A percentile compares a stretch with the other conserved stretches of the same genome.
These are phyloP conservation scores for Drosophila bunnanda DNA, from an alignment of 2,888 invertebrate species.

Conservation along the genomic window DNA sequence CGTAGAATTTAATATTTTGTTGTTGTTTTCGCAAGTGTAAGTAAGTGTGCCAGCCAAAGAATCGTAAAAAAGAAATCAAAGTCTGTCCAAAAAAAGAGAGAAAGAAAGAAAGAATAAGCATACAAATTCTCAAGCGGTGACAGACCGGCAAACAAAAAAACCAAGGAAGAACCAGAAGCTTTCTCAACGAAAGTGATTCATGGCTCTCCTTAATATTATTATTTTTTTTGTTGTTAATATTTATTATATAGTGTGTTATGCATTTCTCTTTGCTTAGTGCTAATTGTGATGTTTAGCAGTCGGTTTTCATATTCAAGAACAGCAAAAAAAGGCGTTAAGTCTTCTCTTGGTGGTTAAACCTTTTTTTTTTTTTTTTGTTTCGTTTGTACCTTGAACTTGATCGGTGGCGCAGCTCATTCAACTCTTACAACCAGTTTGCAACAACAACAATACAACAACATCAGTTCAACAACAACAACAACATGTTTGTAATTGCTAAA, in stretches of 20 bases:
- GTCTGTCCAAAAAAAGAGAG: constrained; percentile 43
- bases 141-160: constrained; percentile 52
- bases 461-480: constrained; percentile 52
- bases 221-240: neutral
- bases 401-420: constrained; percentile 62
- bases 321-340: neutral
- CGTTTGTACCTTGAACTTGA: constrained; percentile 75
- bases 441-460: constrained; percentile 49
- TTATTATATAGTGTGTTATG: constrained; percentile 45
- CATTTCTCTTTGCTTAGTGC: constrained; percentile 70
- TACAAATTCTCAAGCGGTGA: constrained; percentile 41
- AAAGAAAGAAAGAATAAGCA: constrained; percentile 32
- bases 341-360: neutral
- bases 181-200: constrained; percentile 80
- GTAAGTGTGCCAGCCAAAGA: constrained; percentile 64
- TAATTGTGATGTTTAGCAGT: constrained; percentile 57
- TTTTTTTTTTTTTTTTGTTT: constrained; percentile 16
- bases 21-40: constrained; percentile 28
- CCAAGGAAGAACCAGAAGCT: constrained; percentile 56
- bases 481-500: constrained; percentile 71
- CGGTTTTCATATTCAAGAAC: neutral
- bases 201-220: constrained; percentile 6
- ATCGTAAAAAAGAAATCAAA: constrained; percentile 67
- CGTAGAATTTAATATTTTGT: constrained; percentile 15
- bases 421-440: constrained; percentile 74